A percentile compares a stretch with the other conserved stretches of the same genome.
Conservation (phyloP, 2,888 invertebrate genomes). For the Scaptomyza caliginosa region DNA sequence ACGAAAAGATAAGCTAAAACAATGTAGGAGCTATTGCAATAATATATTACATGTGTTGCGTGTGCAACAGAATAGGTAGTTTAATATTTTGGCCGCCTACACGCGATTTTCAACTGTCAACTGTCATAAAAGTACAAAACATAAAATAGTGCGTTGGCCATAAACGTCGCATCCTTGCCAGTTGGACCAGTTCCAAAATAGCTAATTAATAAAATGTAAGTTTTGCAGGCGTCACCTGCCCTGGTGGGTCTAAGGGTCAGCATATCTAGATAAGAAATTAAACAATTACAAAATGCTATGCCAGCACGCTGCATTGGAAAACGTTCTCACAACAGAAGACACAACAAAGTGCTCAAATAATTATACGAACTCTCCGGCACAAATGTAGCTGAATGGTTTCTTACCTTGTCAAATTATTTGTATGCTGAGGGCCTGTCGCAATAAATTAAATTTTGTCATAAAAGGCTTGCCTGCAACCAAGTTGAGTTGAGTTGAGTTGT, state of each 20-base stretch:
- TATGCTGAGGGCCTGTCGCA: constrained; percentile 59
- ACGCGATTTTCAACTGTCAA: constrained; percentile 58
- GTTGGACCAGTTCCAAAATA: constrained; percentile 30
- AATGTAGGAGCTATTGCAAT: constrained; percentile 11
- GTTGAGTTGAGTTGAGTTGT: too few relatives aligned
- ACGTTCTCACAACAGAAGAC: constrained; percentile 81
- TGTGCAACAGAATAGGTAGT: constrained; percentile 42
- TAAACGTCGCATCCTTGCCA: constrained; percentile 1
- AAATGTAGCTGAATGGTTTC: constrained; percentile 37
- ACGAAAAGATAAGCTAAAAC: constrained; percentile 60
- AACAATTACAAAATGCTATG: constrained; percentile 78
- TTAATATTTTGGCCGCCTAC: constrained; percentile 54
- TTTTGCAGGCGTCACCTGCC: constrained; percentile 66
- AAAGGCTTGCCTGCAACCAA: constrained; percentile 27
- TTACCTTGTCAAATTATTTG: constrained; percentile 62
- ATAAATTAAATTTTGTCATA: constrained; percentile 84
- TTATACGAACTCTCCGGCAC: constrained; percentile 62
- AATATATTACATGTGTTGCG: constrained; percentile 23
- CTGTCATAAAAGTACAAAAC: constrained; percentile 53
- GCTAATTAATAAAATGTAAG: constrained; percentile 75
- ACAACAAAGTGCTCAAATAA: constrained; percentile 57
- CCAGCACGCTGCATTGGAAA: constrained; percentile 61
- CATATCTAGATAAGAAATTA: constrained; percentile 77
- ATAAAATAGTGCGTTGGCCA: constrained; percentile 2
- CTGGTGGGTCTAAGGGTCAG: constrained; percentile 31